Percentiles rank a stretch among this genome's conserved stretches.
Evolutionary conservation across 2,797 vertebrate genomes (phyloP).

Genomic region (Enteromius viviparus): DNA sequence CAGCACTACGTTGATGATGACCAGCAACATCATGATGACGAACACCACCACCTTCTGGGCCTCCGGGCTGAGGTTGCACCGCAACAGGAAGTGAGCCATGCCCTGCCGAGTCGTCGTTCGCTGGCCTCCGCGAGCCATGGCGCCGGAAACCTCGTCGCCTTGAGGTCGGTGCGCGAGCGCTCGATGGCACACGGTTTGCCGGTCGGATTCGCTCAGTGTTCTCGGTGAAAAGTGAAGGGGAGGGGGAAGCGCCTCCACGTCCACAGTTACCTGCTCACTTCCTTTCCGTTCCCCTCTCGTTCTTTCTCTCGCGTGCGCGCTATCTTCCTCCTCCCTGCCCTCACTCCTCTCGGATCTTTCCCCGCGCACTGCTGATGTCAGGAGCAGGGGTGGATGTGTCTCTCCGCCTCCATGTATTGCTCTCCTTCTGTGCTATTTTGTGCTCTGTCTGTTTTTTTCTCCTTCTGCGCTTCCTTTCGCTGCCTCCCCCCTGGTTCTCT

Average conservation of each 20-base stretch:
- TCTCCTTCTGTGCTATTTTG: slow-evolving; percentile 47
- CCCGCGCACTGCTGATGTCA: slow-evolving; percentile 47
- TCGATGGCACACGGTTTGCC: slow-evolving; percentile 20
- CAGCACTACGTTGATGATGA: slow-evolving; percentile 96
- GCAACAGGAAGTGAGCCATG: slow-evolving; percentile 82
- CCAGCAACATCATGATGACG: slow-evolving; percentile 93
- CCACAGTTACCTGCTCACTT: slow-evolving; percentile 51
- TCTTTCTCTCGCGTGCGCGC: background rate
- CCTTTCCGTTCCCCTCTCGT: slow-evolving; percentile 51
- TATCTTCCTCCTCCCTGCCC: slow-evolving; percentile 48
- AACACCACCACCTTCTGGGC: slow-evolving; percentile 94
- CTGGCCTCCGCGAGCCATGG: slow-evolving; percentile 70
- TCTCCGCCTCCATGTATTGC: slow-evolving; percentile 49
- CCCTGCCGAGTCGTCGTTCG: slow-evolving; percentile 62
- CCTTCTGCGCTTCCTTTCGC: slow-evolving; percentile 20
- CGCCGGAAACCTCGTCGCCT: slow-evolving; percentile 52
- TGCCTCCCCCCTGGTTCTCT: slow-evolving; percentile 21
- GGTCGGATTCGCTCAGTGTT: slow-evolving; percentile 2
- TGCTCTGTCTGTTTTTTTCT: slow-evolving; percentile 22
- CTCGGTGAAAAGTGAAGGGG: background rate
- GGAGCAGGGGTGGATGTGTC: slow-evolving; percentile 39
- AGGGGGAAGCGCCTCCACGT: slow-evolving; percentile 55
- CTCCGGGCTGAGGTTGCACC: slow-evolving; percentile 94
- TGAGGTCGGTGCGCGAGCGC: slow-evolving; percentile 23
- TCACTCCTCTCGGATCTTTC: slow-evolving; percentile 38